Evolutionary conservation across 2,888 invertebrate genomes (phyloP), one percentile per base, ranked within the genome.

Genomic region (Cantharis flavilabris): DNA sequence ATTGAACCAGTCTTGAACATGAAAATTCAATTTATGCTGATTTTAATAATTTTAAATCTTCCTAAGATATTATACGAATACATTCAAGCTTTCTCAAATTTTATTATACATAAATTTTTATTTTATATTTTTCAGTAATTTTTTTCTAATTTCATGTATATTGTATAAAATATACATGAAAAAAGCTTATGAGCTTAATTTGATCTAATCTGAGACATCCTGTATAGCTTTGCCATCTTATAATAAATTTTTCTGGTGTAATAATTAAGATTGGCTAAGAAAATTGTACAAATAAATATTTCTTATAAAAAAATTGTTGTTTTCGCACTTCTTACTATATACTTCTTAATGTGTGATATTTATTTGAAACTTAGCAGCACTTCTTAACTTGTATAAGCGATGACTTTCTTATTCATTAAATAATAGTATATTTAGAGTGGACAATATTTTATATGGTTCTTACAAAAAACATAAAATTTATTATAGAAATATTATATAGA

Each of bases 21-120:
- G 67, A 28, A 67, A 72, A 72, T 72, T 72, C 72, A 72, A 72
- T 72, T 72, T 72, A 72, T 72, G 30, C 72, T 72, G 72, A 67
- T 72, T 72, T 72, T 67, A 67, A 72, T 67, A 72, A 72, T 33
- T 33, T 33, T 33, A 33, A 33, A 33, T 33, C 33, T 33, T 33
- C 33, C 33, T 33, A 33, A 13, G 13, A 33, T 33, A 33, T 33
- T 33, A 33, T 33, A 13, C 33, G 33, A 13, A 33, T 33, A 33
- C 33, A 33, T 33, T 33, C 33, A 13, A 33, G 33, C 33, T 33
- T 33, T 33, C 13, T 13, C 13, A 13, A 13, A 33, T 33, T 33
- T 33, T 13, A 33, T 33, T 33, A 13, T 33, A 33, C 13, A 33
- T 33, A 13, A 33, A 33, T 33, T 33, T 33, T 33, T 33, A 11